Base-by-base conservation (phyloP, 2,797 vertebrate genomes). In the Linurgus olivaceus region DNA sequence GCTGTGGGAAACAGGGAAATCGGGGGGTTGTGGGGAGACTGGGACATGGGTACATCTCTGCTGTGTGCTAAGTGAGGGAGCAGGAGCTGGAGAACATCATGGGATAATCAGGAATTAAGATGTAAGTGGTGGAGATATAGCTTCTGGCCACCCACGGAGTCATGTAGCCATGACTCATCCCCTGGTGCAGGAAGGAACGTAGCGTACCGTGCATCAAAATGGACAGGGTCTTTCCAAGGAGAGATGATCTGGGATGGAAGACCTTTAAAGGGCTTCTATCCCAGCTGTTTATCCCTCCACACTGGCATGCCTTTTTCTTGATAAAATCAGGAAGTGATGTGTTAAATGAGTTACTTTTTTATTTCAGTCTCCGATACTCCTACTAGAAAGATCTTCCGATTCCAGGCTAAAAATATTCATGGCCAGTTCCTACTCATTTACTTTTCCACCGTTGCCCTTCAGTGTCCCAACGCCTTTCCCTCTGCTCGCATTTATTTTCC, bases 71-170 rank as follows among this genome's bases (percentile, higher is more conserved):
- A 88, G 52, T 2, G 83, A 86, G 62, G 2, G 77, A 95, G 71
- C 77, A 7, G 63, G 77, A 96, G 84, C 74, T 42, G 91, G 91
- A 85, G 95, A 96, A 95, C 89, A 85, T 91, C 94, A 95, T 94
- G 91, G 96, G 93, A 96, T 93, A 73, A 91, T 89, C 91, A 91
- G 91, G 88, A 94, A 96, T 88, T 65, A 92, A 94, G 92, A 88
- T 95, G 74, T 81, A 92, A 96, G 94, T 5, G 13, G 75, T 93
- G 93, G 94, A 93, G 94, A 90, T 95, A 89, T 76, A 94, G 70
- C 95, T 96, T 94, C 38, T 94, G 96, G 88, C 96, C 96, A 94
- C 96, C 95, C 96, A 96, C 96, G 0, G 93, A 96, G 95, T 93
- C 93, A 96, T 94, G 84, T 94, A 68, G 62, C 91, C 59, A 28